Percentiles rank a stretch among this genome's conserved stretches.
phyloP scores from a whole-genome alignment of 2,113 vertebrate species.

The Anseranas semipalmata region DNA sequence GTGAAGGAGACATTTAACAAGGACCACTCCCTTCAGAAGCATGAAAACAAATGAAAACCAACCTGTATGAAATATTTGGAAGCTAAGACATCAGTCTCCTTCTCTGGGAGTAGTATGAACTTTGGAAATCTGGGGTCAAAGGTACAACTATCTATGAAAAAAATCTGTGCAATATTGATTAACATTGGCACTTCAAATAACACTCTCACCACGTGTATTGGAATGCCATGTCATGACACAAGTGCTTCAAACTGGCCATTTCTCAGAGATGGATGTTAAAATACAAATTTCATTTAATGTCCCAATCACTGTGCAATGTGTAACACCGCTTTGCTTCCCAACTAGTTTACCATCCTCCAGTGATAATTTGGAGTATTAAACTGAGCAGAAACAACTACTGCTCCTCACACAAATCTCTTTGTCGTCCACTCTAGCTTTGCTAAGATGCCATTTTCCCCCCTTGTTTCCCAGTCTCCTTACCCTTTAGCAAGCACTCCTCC shows the following conservation, averaged over 20 bases:
- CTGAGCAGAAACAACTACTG: background rate
- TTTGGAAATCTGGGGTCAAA: background rate
- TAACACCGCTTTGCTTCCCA: background rate
- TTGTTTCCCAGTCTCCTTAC: slow-evolving; percentile 36
- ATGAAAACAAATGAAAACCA: background rate
- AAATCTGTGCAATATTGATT: background rate
- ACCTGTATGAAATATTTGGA: background rate
- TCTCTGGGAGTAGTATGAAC: background rate
- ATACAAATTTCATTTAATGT: background rate
- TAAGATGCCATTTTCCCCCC: slow-evolving; percentile 33
- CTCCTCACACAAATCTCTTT: slow-evolving; percentile 12
- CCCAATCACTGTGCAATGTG: background rate
- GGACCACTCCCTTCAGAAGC: background rate
- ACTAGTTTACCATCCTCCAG: background rate
- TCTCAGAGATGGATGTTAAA: background rate
- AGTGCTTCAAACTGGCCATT: background rate
- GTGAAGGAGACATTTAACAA: background rate
- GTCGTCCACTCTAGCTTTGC: slow-evolving; percentile 12
- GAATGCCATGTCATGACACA: background rate
- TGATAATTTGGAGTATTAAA: background rate
- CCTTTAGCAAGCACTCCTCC: slow-evolving; percentile 42
- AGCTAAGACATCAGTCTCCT: background rate
- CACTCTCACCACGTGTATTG: background rate
- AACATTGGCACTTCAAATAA: background rate
- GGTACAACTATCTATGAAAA: background rate